Percentiles rank a stretch among this genome's conserved stretches.
Evolutionary conservation across 2,888 invertebrate species (phyloP).

Genomic region (Rosalia funebris): DNA sequence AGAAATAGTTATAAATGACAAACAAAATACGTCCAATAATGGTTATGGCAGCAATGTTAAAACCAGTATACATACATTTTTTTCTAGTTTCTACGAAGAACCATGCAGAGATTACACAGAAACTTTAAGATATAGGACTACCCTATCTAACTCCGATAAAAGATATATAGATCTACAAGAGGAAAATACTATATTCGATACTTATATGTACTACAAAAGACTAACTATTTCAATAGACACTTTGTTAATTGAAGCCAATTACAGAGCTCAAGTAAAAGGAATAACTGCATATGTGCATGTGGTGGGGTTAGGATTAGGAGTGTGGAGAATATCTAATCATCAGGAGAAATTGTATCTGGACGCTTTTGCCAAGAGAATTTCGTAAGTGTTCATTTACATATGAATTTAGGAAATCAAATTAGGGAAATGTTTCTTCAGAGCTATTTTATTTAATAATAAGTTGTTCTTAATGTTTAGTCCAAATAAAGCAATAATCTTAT

Average conservation of each 20-base stretch:
- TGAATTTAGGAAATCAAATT: too few relatives aligned
- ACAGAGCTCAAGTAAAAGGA: slow-evolving; percentile 65
- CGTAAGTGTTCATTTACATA: too few relatives aligned
- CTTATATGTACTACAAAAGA: slow-evolving; percentile 63
- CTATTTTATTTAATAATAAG: too few relatives aligned
- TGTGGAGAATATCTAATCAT: slow-evolving; percentile 72
- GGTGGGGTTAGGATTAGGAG: slow-evolving; percentile 75
- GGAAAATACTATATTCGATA: slow-evolving; percentile 43
- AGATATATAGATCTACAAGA: slow-evolving; percentile 37
- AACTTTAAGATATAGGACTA: slow-evolving; percentile 7
- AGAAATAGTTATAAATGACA: slow-evolving; percentile 65
- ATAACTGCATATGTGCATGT: slow-evolving; percentile 73
- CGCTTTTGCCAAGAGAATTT: slow-evolving; percentile 71
- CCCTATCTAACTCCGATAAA: slow-evolving; percentile 6
- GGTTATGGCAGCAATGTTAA: slow-evolving; percentile 40
- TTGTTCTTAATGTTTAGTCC: too few relatives aligned
- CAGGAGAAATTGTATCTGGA: slow-evolving; percentile 74
- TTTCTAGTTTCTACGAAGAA: slow-evolving; percentile 44
- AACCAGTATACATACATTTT: slow-evolving; percentile 33
- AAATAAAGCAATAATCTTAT: too few relatives aligned
- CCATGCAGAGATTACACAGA: slow-evolving; percentile 33
- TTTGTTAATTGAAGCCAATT: slow-evolving; percentile 72
- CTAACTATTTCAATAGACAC: slow-evolving; percentile 70
- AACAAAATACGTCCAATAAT: slow-evolving; percentile 64
- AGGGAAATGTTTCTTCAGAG: too few relatives aligned